Percentiles rank a stretch among this genome's conserved stretches.
phyloP scores from a whole-genome alignment of 1,140 invertebrate genomes.

The Leptonema lineaticorne region DNA sequence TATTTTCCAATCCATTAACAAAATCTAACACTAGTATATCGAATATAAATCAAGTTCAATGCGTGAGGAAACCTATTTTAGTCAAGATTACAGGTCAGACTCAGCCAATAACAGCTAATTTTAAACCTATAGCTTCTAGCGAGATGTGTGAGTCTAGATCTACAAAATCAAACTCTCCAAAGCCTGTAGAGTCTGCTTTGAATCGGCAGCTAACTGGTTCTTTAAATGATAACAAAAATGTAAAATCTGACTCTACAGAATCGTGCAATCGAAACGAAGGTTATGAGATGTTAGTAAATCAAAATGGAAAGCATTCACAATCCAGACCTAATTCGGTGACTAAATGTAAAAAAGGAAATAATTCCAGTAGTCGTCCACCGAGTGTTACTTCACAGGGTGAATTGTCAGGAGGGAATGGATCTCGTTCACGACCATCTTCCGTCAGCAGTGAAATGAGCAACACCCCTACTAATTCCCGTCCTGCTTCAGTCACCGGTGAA shows the following conservation, averaged over 20 bases:
- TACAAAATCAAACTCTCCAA: slow-evolving; percentile 37
- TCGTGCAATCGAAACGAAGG: slow-evolving; percentile 18
- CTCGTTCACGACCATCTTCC: slow-evolving; percentile 45
- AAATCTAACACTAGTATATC: slow-evolving; percentile 36
- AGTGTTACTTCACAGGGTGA: slow-evolving; percentile 36
- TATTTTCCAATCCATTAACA: slow-evolving; percentile 29
- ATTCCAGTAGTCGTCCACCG: slow-evolving; percentile 30
- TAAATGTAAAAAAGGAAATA: slow-evolving; percentile 39
- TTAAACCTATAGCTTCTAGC: slow-evolving; percentile 35
- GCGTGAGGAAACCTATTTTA: slow-evolving; percentile 33
- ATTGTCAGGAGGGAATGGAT: slow-evolving; percentile 1
- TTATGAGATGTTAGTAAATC: slow-evolving; percentile 28
- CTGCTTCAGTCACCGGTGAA: slow-evolving; percentile 49
- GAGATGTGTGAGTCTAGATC: slow-evolving; percentile 29
- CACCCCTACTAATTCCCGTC: slow-evolving; percentile 44
- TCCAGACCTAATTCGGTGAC: slow-evolving; percentile 47
- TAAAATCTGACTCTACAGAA: slow-evolving; percentile 5
- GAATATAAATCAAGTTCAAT: slow-evolving; percentile 34
- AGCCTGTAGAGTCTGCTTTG: slow-evolving; percentile 38
- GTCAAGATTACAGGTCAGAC: slow-evolving; percentile 31
- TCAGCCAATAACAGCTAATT: slow-evolving; percentile 38
- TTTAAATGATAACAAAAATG: slow-evolving; percentile 31
- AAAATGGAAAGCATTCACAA: slow-evolving; percentile 41
- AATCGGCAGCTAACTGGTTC: slow-evolving; percentile 35
- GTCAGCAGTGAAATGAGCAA: slow-evolving; percentile 46